phyloP scores from a whole-genome alignment of 2,113 vertebrate species.

The Tauraco erythrolophus region DNA sequence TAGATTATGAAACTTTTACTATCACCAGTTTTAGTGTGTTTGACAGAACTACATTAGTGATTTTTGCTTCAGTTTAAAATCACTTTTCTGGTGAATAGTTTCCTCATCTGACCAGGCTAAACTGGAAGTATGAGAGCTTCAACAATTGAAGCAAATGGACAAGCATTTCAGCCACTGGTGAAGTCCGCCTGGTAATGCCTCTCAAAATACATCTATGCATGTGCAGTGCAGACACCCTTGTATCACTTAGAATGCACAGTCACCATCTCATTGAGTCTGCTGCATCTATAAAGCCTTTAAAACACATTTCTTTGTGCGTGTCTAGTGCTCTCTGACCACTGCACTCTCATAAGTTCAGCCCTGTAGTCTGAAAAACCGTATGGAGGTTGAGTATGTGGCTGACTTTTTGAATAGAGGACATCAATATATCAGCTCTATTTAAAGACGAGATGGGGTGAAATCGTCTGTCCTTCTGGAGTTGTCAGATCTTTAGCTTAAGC shows the following conservation, averaged over 20 bases:
- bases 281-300: not conserved
- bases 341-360: not conserved
- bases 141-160: not conserved
- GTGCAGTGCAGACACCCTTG: not conserved
- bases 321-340: not conserved
- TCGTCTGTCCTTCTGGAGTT: not conserved
- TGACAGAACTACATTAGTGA: not conserved
- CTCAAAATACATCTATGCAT: accelerated
- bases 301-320: not conserved
- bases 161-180: not conserved
- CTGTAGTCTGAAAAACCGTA: not conserved
- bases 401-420: not conserved
- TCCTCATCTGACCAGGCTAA: not conserved
- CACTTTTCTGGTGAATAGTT: not conserved
- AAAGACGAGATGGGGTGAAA: accelerated
- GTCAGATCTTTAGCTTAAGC: not conserved
- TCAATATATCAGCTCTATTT: not conserved
- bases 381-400: not conserved
- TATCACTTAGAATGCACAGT: not conserved
- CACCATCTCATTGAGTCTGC: not conserved
- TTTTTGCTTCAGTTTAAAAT: not conserved
- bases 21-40: not conserved
- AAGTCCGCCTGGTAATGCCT: not conserved
- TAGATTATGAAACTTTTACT: not conserved
- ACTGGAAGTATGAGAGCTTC: not conserved